Evolutionary conservation across 2,888 invertebrate genomes (phyloP).

Genomic region (Drosophila antonietae): DNA sequence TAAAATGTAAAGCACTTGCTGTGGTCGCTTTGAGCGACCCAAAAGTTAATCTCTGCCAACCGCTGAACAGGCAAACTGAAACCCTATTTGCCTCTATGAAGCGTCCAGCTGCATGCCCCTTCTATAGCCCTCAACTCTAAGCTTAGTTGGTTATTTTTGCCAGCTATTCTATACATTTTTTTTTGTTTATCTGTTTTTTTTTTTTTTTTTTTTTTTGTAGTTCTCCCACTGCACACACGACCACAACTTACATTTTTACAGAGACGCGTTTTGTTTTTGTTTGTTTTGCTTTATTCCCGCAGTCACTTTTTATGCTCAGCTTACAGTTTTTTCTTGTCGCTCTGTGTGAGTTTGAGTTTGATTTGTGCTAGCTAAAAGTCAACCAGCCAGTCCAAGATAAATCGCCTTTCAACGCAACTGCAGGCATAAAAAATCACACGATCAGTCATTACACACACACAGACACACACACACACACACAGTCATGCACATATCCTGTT

Average conservation of each 20-base stretch:
- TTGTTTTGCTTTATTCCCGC: conserved; percentile 69
- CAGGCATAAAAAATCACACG: conserved; percentile 79
- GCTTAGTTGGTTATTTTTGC: conserved; percentile 59
- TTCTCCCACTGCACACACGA: conserved; percentile 44
- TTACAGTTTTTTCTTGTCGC: conserved; percentile 30
- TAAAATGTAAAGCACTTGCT: conserved; percentile 79
- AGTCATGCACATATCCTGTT: conserved; percentile 32
- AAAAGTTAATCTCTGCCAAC: conserved; percentile 81
- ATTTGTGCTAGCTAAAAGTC: conserved; percentile 67
- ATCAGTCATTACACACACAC: conserved; percentile 77
- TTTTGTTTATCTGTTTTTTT: not conserved
- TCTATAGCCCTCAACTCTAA: conserved; percentile 17
- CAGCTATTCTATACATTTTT: conserved; percentile 32
- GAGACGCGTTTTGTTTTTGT: conserved; percentile 57
- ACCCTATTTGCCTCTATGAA: conserved; percentile 5
- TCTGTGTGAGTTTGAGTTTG: conserved; percentile 43
- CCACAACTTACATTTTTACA: conserved; percentile 74
- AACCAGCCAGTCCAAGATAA: conserved; percentile 74
- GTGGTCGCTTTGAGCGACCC: conserved; percentile 79
- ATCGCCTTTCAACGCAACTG: conserved; percentile 80
- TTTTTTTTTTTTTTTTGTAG: not conserved
- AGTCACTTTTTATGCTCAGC: conserved; percentile 66
- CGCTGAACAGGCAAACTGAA: conserved; percentile 66
- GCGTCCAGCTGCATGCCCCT: not conserved
- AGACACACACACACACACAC: conserved; percentile 31